Evolutionary conservation across 2,113 vertebrate species (phyloP), one percentile per base, ranked within the genome.

Genomic region (Pedionomus torquatus): DNA sequence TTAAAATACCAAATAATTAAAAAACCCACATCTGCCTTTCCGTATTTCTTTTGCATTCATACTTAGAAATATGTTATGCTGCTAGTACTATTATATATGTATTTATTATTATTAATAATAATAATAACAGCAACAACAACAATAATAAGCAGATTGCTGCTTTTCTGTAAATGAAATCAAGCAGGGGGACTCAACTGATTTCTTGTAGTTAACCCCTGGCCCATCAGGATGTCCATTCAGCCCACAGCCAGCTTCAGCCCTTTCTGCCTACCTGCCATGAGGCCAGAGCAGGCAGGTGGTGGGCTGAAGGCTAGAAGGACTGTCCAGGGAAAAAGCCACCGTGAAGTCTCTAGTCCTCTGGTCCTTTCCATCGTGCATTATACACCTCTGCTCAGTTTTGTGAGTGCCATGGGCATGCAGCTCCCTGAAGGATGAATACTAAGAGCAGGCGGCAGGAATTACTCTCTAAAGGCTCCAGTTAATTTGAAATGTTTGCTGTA

Each of bases 371-470:
- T 31, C 20, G 28, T 13, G 25, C 65, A 1, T 0, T 16, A 7
- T 24, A 4, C 25, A 23, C 1, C 11, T 44, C 76, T 41, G 35
- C 64, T 63, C 14, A 8, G n/a, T 37, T 89, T 35, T 0, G 0
- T 51, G 48, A 54, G 48, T 66, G 37, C 74, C 1, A 2, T 13
- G 64, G 64, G 41, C 0, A 1, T 21, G 28, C 54, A 43, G 61
- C 52, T 76, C 44, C 33, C 52, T 13, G 55, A 48, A 78, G 55
- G 81, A 19, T 16, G 35, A 48, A 17, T 1, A 3, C 9, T 23
- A 52, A 18, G 44, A 77, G 41, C 23, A 46, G 52, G 43, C 61
- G 51, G 57, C 87, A 63, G 71, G 41, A 66, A 18, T 77, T 55
- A 2, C 57, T 65, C 26, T 52, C 2, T 24, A 5, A 10, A 39